Evolutionary conservation across 2,113 vertebrate species (phyloP), one percentile per base, ranked within the genome.

Genomic region (Rhodinocichla rosea): DNA sequence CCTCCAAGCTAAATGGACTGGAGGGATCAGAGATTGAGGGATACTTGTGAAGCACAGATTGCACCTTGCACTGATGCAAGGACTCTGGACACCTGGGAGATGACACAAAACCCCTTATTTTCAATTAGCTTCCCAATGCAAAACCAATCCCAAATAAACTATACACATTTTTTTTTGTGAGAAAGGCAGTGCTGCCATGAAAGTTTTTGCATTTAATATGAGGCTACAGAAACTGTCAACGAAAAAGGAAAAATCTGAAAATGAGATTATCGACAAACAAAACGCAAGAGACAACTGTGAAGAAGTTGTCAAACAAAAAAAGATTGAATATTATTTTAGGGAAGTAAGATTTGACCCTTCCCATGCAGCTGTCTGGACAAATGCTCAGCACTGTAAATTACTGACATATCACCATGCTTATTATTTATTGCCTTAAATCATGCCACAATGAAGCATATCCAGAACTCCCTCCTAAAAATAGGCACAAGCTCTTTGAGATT

Each of bases 391-490:
- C 15, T 50, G 30, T 83, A 81, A 80, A 67, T 59, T 70, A 83
- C n/a, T 84, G 75, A 91, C 49, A 77, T 80, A 87, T 32, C 14
- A 77, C 35, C 42, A 53, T 44, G 33, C 27, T 75, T 67, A 59
- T 67, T 56, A 91, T 88, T 83, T 85, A 87, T 57, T 86, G 71
- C 59, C 33, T 93, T 89, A 83, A 83, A 86, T 63, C 27, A 70
- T 32, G 55, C 19, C 22, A 49, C 44, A 88, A 20, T 28, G 37
- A 76, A 83, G 56, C 10, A 42, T 1, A 8, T 10, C 33, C 22
- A 53, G 37, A 67, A 63, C 23, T 79, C 49, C 16, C 5, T 26
- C 76, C 60, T 92, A 65, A 79, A 88, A 74, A 59, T 5, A 69
- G 30, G 28, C 71, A 86, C 4, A 62, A 53, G 53, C 2, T 53